Evolutionary conservation across 1,140 invertebrate species (phyloP), one percentile per base, ranked within the genome.

Genomic region (Berghia stephanieae): DNA sequence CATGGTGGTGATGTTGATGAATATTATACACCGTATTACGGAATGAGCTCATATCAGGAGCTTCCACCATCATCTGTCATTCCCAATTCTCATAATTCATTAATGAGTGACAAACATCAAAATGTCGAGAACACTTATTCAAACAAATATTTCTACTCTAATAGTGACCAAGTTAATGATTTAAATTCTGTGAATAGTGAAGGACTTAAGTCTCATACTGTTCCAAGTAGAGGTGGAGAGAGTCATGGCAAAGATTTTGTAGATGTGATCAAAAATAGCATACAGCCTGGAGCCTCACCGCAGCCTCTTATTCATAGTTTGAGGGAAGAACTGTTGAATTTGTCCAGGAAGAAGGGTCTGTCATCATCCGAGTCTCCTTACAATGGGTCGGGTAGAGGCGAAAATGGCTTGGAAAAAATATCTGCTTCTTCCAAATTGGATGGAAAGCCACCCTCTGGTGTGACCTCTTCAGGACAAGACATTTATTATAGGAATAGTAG

Each of bases 301-400:
- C 76, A 80, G n/a, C 77, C 71, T 38, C 63, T 84, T 40, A 76
- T 82, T 66, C 69, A 80, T 38, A 79, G 71, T 49, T 63, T 84
- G 16, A 44, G 79, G 21, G 77, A 79, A 49, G 81, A 82, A 40
- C 52, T 82, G 27, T 67, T 74, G 49, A 66, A 36, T 36, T 31
- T 78, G 27, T 77, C 73, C 94, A 60, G 66, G 8, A 78, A 79
- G 52, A 71, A 43, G n/a, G n/a, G n/a, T n/a, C n/a, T n/a, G n/a
- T n/a, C n/a, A n/a, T n/a, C n/a, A n/a, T n/a, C n/a, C n/a, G n/a
- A n/a, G n/a, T n/a, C n/a, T n/a, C n/a, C n/a, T n/a, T n/a, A n/a
- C n/a, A n/a, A n/a, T n/a, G n/a, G n/a, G n/a, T n/a, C n/a, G n/a
- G n/a, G n/a, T n/a, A n/a, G n/a, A n/a, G n/a, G n/a, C n/a, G n/a